Evolutionary conservation across 2,888 invertebrate genomes (phyloP).

Genomic region (Hipparchia semele): DNA sequence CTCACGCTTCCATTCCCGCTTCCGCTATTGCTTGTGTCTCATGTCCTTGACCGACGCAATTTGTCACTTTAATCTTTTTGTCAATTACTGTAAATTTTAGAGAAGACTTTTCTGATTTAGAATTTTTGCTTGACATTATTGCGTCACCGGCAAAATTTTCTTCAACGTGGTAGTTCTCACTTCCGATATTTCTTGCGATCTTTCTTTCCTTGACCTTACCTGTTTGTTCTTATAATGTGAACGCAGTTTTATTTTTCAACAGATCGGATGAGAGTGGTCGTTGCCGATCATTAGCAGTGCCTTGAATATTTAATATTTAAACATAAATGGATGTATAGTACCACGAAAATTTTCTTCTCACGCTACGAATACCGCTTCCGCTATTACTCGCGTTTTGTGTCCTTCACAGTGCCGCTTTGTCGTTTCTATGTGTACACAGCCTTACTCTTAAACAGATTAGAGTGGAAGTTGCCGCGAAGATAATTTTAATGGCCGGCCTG

Average conservation of each 20-base stretch:
- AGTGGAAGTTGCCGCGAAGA: conserved; percentile 59
- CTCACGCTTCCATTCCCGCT: conserved; percentile 5
- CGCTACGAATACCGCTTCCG: conserved; percentile 1
- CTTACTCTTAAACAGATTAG: conserved; percentile 63
- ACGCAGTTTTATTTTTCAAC: conserved; percentile 44
- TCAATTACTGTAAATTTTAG: no score
- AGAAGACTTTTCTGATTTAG: no score
- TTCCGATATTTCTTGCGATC: neutral
- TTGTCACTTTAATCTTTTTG: neutral
- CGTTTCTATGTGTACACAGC: conserved; percentile 23
- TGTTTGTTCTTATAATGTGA: conserved; percentile 17
- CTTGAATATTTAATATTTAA: no score
- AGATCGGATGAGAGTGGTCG: conserved; percentile 68
- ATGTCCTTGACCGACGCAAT: neutral
- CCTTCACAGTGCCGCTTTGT: conserved; percentile 4
- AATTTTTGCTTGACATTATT: neutral
- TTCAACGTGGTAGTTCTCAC: neutral
- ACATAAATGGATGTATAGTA: neutral
- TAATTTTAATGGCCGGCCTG: conserved; percentile 71
- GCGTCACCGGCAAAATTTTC: neutral
- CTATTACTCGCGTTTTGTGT: neutral
- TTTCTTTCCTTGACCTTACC: neutral
- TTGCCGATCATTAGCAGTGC: conserved; percentile 40
- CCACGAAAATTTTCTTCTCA: neutral
- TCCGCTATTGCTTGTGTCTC: neutral